phyloP scores from a whole-genome alignment of 2,888 invertebrate species.

The Yponomeuta cagnagella region DNA sequence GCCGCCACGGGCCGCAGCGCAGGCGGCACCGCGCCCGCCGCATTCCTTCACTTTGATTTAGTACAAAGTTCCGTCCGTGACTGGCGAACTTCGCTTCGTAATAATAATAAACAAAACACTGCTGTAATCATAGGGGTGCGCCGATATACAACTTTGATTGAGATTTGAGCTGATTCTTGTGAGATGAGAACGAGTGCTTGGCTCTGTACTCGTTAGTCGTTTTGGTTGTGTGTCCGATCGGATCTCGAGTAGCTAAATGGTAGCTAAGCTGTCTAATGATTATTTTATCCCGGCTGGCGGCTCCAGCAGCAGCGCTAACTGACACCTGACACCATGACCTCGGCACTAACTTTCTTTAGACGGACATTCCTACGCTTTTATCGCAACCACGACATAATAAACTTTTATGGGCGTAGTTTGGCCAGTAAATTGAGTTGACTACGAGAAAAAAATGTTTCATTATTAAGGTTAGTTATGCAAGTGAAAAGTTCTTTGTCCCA shows the following conservation, averaged over 20 bases:
- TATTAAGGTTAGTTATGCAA: conserved; percentile 27
- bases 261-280: too few relatives aligned
- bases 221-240: too few relatives aligned
- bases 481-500: conserved; percentile 34
- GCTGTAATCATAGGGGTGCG: conserved; percentile 12
- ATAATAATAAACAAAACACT: conserved; percentile 15
- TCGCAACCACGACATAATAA: background rate
- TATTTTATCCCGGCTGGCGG: too few relatives aligned
- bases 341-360: background rate
- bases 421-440: background rate
- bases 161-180: background rate
- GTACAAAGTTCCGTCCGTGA: conserved; percentile 18
- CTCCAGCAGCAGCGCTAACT: background rate
- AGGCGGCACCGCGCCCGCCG: conserved; percentile 30
- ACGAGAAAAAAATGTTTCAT: too few relatives aligned
- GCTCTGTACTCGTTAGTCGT: too few relatives aligned
- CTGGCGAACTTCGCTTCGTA: conserved; percentile 15
- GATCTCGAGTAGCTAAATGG: too few relatives aligned
- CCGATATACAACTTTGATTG: background rate
- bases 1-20: conserved; percentile 32
- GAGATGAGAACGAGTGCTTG: too few relatives aligned
- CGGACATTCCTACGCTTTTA: background rate
- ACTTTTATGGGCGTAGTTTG: background rate
- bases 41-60: conserved; percentile 28
- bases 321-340: background rate